Evolutionary conservation across 2,797 vertebrate genomes (phyloP).

Genomic region (Agapornis canus): DNA sequence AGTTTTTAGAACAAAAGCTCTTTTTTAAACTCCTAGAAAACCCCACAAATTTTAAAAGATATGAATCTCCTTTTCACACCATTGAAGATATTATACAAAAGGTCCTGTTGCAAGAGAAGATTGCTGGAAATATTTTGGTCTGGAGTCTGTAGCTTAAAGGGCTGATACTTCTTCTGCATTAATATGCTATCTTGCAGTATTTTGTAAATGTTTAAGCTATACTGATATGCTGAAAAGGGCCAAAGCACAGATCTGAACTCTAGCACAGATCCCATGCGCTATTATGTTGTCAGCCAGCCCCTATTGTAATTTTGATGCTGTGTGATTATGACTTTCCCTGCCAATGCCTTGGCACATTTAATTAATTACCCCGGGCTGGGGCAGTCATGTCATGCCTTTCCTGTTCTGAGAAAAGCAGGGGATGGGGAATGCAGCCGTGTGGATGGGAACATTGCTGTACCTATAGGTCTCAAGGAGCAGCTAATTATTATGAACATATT

Average conservation of each 20-base stretch:
- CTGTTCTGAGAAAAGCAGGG: not conserved
- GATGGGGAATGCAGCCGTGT: not conserved
- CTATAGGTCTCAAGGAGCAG: not conserved
- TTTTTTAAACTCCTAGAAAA: not conserved
- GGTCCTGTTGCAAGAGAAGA: not conserved
- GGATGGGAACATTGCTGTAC: not conserved
- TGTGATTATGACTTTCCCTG: not conserved
- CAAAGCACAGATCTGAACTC: not conserved
- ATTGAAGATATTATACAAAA: not conserved
- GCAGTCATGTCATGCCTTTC: not conserved
- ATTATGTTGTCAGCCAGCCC: not conserved
- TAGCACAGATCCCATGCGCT: not conserved
- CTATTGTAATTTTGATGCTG: not conserved
- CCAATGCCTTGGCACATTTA: not conserved
- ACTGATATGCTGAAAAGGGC: not conserved
- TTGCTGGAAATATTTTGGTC: not conserved
- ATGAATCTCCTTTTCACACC: not conserved
- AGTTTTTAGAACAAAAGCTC: not conserved
- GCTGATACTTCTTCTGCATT: not conserved
- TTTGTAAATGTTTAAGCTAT: not conserved
- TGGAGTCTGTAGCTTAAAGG: not conserved
- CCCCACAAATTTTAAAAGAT: not conserved
- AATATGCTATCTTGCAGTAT: not conserved
- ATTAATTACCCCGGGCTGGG: not conserved
- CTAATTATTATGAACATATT: not conserved